These are phyloP conservation scores for Pimephales promelas DNA, from an alignment of 2,113 vertebrate genomes.

Conservation along the genomic window DNA sequence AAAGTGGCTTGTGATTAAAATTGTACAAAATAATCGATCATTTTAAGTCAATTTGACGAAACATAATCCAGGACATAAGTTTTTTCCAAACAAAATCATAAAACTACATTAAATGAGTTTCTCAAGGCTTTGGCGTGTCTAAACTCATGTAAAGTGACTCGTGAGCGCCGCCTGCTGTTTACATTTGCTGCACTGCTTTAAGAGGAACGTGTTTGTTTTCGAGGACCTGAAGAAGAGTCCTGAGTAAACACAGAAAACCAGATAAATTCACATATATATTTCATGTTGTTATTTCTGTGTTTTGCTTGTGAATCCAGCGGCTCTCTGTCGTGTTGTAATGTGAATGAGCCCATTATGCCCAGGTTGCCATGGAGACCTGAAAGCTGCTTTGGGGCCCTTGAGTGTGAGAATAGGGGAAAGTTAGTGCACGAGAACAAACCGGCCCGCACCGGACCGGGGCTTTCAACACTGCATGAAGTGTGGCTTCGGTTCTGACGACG, in stretches of 20 bases:
- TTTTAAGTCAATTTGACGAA: not conserved
- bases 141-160: not conserved
- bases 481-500: not conserved
- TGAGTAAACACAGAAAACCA: not conserved
- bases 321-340: not conserved
- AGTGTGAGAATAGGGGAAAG: constrained; percentile 40
- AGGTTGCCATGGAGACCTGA: constrained; percentile 65
- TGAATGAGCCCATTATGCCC: constrained; percentile 47
- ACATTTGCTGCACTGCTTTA: not conserved
- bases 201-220: not conserved
- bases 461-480: not conserved
- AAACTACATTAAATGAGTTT: not conserved
- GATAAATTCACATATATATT: constrained; percentile 30
- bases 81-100: not conserved
- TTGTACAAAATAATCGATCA: not conserved
- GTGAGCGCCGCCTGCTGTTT: constrained; percentile 30
- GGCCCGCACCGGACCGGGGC: constrained; percentile 61
- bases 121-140: too few relatives aligned
- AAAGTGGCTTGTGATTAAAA: not conserved
- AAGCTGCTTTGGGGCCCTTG: constrained; percentile 54
- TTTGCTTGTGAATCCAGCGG: not conserved
- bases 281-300: constrained; percentile 38
- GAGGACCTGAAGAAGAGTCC: not conserved
- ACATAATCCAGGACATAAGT: not conserved
- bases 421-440: constrained; percentile 58